Conservation (phyloP, 2,888 invertebrate genomes). For the Zhuqinia jingwanae region DNA sequence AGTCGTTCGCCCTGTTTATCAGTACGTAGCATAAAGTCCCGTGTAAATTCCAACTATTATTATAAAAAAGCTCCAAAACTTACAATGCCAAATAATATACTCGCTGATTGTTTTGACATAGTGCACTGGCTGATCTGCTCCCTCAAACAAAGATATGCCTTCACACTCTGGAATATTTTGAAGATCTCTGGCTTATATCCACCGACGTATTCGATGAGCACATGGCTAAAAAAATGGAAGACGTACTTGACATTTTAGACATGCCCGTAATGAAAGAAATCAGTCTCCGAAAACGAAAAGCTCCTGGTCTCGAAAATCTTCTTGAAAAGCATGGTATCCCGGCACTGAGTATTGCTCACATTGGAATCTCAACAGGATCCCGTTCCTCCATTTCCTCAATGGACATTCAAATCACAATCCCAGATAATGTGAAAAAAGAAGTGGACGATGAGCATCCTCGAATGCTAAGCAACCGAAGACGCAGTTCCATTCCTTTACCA, state of each 20-base stretch:
- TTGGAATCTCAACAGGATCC: constrained; percentile 27
- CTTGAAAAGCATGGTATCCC: constrained; percentile 52
- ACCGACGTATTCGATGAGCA: constrained; percentile 63
- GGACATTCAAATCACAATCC: neutral
- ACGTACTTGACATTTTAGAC: constrained; percentile 52
- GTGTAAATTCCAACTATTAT: no score
- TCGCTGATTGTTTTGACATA: constrained; percentile 12
- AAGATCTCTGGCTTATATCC: constrained; percentile 67
- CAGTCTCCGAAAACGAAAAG: constrained; percentile 11
- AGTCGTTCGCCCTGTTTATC: constrained; percentile 59
- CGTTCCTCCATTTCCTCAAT: neutral
- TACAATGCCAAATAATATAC: neutral
- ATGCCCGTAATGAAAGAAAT: constrained; percentile 63
- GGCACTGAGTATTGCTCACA: constrained; percentile 35
- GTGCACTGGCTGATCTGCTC: constrained; percentile 57
- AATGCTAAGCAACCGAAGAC: neutral
- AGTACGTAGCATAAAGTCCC: constrained; percentile 40
- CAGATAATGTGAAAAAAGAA: neutral
- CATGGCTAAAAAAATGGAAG: neutral
- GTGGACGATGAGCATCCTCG: neutral
- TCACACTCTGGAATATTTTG: constrained; percentile 58
- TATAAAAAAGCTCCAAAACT: no score
- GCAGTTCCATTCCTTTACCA: constrained; percentile 2
- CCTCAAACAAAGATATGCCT: constrained; percentile 60
- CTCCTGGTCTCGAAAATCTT: constrained; percentile 55